Evolutionary conservation across 2,888 invertebrate species (phyloP), one percentile per base, ranked within the genome.

Genomic region (Perdita meconis): DNA sequence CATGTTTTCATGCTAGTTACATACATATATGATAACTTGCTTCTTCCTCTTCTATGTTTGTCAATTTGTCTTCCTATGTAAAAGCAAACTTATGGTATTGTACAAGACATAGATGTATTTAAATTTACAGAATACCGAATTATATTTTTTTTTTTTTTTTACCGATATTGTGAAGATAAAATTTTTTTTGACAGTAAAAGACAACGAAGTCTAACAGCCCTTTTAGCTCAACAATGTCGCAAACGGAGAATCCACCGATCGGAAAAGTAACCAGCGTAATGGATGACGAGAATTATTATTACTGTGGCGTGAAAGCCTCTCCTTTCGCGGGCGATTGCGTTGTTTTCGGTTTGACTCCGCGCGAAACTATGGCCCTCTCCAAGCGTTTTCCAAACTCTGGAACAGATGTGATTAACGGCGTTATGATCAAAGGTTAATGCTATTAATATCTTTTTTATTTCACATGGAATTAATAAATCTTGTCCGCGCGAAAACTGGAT

Each of bases 281-380:
- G 69, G 92, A 91, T 69, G 90, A 84, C 73, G 95, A 95, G 82
- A 94, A 93, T 84, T 95, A 94, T 90, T 94, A 95, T 76, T 97
- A 97, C 92, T 93, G 96, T 86, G 96, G 96, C 77, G 95, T 97
- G 57, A 97, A 96, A 93, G 97, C 96, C 42, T 97, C 96, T 3
- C 93, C 97, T 72, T 95, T 96, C 93, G 95, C 96, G 80, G 92
- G 93, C 80, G 96, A 96, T 89, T 95, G 95, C 92, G 94, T 95
- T 77, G 95, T 96, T 40, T 97, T 97, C 93, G 97, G 97, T 68
- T 92, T 97, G 82, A 95, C 94, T 87, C 92, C 93, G 63, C 95
- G 95, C 77, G 97, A 97, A 93, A 92, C 94, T 56, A 94, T 94
- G 88, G 97, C 96, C 1, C 90, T 97, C 55, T 93, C 94, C 36